Evolutionary conservation across 1,140 invertebrate genomes (phyloP), one percentile per base, ranked within the genome.

Genomic region (Macrosteles quadrilineatus): DNA sequence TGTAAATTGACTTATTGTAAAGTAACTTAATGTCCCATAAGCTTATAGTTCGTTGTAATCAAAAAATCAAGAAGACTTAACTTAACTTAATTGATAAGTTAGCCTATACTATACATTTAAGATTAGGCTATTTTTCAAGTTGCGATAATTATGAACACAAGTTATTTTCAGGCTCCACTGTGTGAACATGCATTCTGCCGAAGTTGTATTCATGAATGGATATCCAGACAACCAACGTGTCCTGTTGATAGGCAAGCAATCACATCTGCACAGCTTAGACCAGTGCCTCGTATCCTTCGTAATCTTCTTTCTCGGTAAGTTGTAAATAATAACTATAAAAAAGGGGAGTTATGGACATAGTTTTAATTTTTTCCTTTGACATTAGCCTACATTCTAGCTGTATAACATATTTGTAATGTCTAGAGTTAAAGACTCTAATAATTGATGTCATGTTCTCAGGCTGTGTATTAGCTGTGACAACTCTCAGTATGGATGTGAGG

Each of bases 161-260:
- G 36, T 77, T 53, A 76, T 72, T 82, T 86, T 29, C 81, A 98
- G 95, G 95, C 95, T 69, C 94, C 95, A 43, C 88, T 90, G 74
- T 98, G 96, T 83, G 96, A 98, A 80, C 96, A 98, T 85, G 95
- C 95, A 69, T 98, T 98, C 84, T 98, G 96, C 83, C 87, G 90
- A 76, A 87, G 86, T 19, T 98, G 96, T 80, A 98, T 98, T 73
- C 91, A 91, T 64, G 94, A 98, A 81, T 98, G 96, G 96, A 88
- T 98, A 70, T 91, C 89, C 62, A 85, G 93, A 45, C 94, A 97
- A 78, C 93, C 92, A 17, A 96, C 93, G 23, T 98, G 96, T 81
- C 96, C 96, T 25, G 89, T 98, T 47, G 96, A 98, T 81, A 87
- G 96, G 62, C 93, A 93, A 77, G 85, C 90, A 55, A 91, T 97